Conservation (phyloP, 1,140 invertebrate genomes). For the Drosophila triauraria region DNA sequence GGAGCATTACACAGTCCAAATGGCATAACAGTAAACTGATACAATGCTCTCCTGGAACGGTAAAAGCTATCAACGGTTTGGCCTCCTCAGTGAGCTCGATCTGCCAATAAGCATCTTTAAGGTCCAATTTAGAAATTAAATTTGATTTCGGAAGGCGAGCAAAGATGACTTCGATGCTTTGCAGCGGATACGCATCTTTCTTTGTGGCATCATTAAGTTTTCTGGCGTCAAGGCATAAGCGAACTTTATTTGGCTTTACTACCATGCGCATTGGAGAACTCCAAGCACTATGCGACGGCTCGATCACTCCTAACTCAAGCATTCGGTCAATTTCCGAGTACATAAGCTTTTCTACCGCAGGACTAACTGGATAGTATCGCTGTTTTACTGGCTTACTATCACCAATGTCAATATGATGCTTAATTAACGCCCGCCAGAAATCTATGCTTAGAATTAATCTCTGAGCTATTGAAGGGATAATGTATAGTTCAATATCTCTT, state of each 20-base stretch:
- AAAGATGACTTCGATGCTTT: slow-evolving; percentile 4
- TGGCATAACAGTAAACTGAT: too few relatives aligned
- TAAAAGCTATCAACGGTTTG: too few relatives aligned
- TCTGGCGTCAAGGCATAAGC: slow-evolving; percentile 42
- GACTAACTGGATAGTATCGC: neutral
- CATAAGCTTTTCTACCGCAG: slow-evolving; percentile 2
- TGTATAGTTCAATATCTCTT: neutral
- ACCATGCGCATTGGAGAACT: slow-evolving; percentile 11
- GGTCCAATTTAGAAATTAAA: neutral
- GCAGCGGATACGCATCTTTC: neutral
- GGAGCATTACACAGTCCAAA: too few relatives aligned
- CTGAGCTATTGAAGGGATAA: slow-evolving; percentile 4
- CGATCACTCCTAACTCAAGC: neutral
- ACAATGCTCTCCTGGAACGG: too few relatives aligned
- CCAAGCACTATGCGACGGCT: slow-evolving; percentile 10
- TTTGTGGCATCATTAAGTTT: slow-evolving; percentile 40
- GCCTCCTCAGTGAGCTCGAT: too few relatives aligned
- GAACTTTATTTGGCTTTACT: slow-evolving; percentile 12
- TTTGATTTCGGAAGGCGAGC: neutral
- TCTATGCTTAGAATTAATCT: slow-evolving; percentile 9
- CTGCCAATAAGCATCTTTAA: too few relatives aligned
- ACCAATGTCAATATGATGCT: neutral
- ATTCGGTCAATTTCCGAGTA: slow-evolving; percentile 3
- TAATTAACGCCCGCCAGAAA: neutral
- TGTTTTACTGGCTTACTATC: neutral